phyloP scores from a whole-genome alignment of 2,888 invertebrate species.

The Plagiodera versicolora region DNA sequence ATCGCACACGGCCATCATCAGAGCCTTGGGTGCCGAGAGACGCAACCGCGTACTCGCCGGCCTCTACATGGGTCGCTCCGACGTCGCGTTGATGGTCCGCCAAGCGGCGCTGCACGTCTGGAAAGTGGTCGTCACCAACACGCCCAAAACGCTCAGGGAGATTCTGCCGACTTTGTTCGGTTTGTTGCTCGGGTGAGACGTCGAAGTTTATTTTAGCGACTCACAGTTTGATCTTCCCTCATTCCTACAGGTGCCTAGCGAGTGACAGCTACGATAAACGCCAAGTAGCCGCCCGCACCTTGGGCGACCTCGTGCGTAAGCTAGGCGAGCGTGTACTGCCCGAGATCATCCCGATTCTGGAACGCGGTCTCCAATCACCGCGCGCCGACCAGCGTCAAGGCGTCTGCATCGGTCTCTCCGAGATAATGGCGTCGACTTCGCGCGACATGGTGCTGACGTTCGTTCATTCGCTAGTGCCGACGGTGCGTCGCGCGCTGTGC shows the following conservation, averaged over 20 bases:
- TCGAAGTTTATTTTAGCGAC: background rate
- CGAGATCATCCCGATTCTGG: slow-evolving; percentile 97
- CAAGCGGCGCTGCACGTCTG: slow-evolving; percentile 98
- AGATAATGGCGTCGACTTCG: slow-evolving; percentile 96
- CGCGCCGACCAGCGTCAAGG: slow-evolving; percentile 96
- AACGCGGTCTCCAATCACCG: slow-evolving; percentile 87
- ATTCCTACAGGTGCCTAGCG: slow-evolving; percentile 69
- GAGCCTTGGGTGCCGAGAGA: slow-evolving; percentile 79
- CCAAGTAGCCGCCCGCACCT: slow-evolving; percentile 91
- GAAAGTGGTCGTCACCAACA: slow-evolving; percentile 99
- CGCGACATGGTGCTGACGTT: slow-evolving; percentile 91
- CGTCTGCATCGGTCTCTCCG: slow-evolving; percentile 96
- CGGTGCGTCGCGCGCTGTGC: slow-evolving; percentile 91
- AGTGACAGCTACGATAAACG: slow-evolving; percentile 93
- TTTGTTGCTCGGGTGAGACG: slow-evolving; percentile 67
- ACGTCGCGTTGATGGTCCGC: slow-evolving; percentile 91
- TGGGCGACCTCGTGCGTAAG: slow-evolving; percentile 96
- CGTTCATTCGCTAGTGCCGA: slow-evolving; percentile 86
- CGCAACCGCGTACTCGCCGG: slow-evolving; percentile 92
- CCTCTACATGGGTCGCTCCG: slow-evolving; percentile 95
- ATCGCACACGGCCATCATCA: slow-evolving; percentile 88
- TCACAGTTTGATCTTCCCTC: no score
- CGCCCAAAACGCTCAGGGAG: slow-evolving; percentile 93
- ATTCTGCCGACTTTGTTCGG: slow-evolving; percentile 94
- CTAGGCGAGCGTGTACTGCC: slow-evolving; percentile 96